Percentiles rank a stretch among this genome's conserved stretches.
phyloP scores from a whole-genome alignment of 2,797 vertebrate genomes.

The Muraenolepis orangiensis region DNA sequence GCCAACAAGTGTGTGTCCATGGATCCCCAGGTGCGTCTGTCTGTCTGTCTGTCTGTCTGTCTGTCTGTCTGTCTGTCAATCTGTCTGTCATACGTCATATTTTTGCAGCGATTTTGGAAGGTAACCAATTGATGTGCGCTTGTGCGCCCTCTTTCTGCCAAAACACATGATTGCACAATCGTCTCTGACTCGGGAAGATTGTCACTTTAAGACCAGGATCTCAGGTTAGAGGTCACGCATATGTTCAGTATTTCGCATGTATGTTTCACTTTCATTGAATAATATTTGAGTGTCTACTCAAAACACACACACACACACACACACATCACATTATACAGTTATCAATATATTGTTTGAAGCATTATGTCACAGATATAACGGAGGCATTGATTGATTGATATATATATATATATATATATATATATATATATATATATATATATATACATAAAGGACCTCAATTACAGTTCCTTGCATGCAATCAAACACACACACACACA shows the following conservation, averaged over 20 bases:
- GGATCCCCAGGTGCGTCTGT: conserved; percentile 5
- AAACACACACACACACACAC: not conserved
- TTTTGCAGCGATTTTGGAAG: not conserved
- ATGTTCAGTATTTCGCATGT: too few relatives aligned
- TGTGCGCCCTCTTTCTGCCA: not conserved
- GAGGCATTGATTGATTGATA: too few relatives aligned
- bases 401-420: too few relatives aligned
- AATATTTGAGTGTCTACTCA: not conserved
- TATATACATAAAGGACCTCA: too few relatives aligned
- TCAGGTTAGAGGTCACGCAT: too few relatives aligned
- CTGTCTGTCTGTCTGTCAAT: not conserved
- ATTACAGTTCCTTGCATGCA: not conserved
- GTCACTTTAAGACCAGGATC: too few relatives aligned
- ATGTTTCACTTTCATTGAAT: not conserved
- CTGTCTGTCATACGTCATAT: not conserved
- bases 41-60: not conserved
- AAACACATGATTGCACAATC: not conserved
- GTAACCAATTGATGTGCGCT: not conserved
- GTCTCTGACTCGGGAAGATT: not conserved
- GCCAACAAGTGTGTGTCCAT: conserved; percentile 16
- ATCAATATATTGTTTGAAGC: not conserved
- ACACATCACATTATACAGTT: not conserved
- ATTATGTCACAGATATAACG: not conserved
- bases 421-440: too few relatives aligned
- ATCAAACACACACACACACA: conserved; percentile 12